A percentile compares a stretch with the other conserved stretches of the same genome.
These are phyloP conservation scores for Macrotus californicus DNA, from an alignment of 2,113 vertebrate species.

Conservation along the genomic window DNA sequence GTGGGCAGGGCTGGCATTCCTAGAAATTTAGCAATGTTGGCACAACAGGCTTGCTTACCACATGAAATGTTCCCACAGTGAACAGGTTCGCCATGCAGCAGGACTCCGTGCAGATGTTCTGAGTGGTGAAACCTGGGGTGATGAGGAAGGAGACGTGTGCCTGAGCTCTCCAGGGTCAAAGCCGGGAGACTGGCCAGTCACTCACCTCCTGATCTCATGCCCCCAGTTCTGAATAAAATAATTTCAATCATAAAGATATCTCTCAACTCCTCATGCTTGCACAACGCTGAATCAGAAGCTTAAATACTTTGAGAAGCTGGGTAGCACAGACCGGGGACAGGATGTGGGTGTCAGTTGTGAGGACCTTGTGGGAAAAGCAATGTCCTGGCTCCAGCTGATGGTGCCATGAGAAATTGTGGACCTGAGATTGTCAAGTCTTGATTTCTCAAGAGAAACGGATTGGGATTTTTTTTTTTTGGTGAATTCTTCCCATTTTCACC, in stretches of 20 bases:
- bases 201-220: neutral
- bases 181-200: neutral
- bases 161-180: neutral
- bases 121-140: neutral
- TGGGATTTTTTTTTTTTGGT: neutral
- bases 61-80: neutral
- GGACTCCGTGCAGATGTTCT: conserved; percentile 1
- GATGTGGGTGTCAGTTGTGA: neutral
- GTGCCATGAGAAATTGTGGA: neutral
- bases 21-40: conserved; percentile 48
- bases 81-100: neutral
- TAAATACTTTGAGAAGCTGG: neutral
- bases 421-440: neutral
- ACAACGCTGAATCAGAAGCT: neutral
- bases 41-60: neutral
- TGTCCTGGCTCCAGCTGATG: neutral
- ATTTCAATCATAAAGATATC: conserved; percentile 13
- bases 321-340: neutral
- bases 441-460: conserved; percentile 26
- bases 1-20: neutral
- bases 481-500: conserved; percentile 19
- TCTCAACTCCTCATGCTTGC: neutral
- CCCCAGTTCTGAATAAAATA: neutral
- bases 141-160: neutral
- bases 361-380: neutral